Conservation (phyloP, 1,140 invertebrate species). For the Caligus rogercresseyi region DNA sequence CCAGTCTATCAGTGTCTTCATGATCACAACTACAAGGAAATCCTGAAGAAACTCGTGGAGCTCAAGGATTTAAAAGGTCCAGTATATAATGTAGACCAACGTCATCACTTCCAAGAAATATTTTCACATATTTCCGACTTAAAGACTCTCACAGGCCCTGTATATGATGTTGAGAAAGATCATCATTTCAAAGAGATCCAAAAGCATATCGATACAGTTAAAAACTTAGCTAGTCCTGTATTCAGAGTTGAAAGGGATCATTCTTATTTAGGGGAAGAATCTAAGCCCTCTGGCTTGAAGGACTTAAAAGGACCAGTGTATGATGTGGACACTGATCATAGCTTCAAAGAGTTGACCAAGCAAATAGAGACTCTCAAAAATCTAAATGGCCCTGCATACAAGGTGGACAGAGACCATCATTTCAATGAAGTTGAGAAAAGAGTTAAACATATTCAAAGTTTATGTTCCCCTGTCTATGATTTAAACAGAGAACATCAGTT, state of each 20-base stretch:
- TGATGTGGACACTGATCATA: neutral
- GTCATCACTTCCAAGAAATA: conserved; percentile 4
- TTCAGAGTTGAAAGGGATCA: conserved; percentile 2
- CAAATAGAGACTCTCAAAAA: neutral
- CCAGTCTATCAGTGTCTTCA: neutral
- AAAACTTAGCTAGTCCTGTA: neutral
- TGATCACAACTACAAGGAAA: neutral
- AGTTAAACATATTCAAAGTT: neutral
- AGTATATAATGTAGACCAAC: neutral
- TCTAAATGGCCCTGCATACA: neutral
- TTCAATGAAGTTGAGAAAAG: conserved; percentile 4
- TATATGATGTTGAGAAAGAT: neutral
- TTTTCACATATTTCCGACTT: conserved; percentile 5
- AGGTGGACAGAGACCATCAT: conserved; percentile 3
- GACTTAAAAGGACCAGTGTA: neutral
- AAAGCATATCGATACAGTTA: neutral
- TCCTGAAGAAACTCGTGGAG: neutral
- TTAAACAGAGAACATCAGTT: neutral
- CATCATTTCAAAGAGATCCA: conserved; percentile 11
- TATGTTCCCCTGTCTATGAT: neutral
- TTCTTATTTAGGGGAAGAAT: neutral
- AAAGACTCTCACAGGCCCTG: neutral
- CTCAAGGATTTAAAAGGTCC: neutral
- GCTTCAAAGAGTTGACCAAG: conserved; percentile 3
- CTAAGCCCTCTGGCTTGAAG: neutral